phyloP scores from a whole-genome alignment of 1,140 invertebrate species.

The Brachionus paranguensis region DNA sequence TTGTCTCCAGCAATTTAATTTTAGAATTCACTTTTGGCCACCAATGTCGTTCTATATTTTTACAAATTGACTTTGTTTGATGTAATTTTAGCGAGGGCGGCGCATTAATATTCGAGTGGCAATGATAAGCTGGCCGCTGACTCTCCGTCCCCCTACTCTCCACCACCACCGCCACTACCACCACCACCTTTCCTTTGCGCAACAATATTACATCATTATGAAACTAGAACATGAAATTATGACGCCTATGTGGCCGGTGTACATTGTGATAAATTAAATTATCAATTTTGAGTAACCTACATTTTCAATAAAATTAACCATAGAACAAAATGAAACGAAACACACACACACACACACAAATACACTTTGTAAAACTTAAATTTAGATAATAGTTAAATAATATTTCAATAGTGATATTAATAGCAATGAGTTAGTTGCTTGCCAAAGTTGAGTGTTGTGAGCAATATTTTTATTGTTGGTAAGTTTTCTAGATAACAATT shows the following conservation, averaged over 20 bases:
- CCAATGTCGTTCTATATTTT: neutral
- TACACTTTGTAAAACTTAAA: neutral
- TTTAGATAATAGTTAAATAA: slow-evolving; percentile 33
- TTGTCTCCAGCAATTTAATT: neutral
- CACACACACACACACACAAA: neutral
- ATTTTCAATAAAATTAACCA: slow-evolving; percentile 11
- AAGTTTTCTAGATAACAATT: slow-evolving; percentile 24
- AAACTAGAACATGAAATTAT: slow-evolving; percentile 36
- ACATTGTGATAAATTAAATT: slow-evolving; percentile 23
- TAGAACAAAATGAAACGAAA: slow-evolving; percentile 20
- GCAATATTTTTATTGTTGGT: neutral
- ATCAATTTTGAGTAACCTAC: slow-evolving; percentile 29
- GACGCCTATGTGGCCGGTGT: neutral
- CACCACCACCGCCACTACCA: too few relatives aligned
- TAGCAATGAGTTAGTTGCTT: slow-evolving; percentile 19
- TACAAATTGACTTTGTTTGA: neutral
- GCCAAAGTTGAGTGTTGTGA: slow-evolving; percentile 23
- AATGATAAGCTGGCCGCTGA: neutral
- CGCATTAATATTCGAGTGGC: neutral
- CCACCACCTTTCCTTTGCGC: neutral
- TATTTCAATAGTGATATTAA: slow-evolving; percentile 32
- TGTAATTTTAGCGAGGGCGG: neutral
- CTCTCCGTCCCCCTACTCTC: neutral
- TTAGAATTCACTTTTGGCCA: neutral
- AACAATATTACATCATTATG: slow-evolving; percentile 29